Base-by-base conservation (phyloP, 1,140 invertebrate genomes). In the Pogonomyrmex californicus region DNA sequence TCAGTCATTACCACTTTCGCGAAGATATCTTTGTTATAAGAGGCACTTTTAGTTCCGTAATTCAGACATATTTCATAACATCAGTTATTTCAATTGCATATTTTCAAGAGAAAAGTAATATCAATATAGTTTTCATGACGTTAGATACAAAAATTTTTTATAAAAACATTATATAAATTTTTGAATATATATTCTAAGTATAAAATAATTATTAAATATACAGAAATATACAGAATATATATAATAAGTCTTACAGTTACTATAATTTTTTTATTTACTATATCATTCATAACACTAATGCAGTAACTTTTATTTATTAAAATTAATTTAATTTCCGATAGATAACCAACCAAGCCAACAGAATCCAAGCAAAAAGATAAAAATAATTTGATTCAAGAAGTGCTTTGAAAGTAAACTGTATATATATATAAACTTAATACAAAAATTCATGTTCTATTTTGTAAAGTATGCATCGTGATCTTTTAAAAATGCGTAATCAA, bases 1-100 rank as follows among this genome's bases (percentile, higher is more conserved):
- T 41, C 36, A 60, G 30, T 73, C 17, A 30, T 54, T 44, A 49
- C 9, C 23, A 60, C 79, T 82, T 36, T 82, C 12, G 71, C 30
- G 68, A 10, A 49, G n/a, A 49, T 30, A 49, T 3, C 2, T 33
- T 23, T 5, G 33, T 4, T 75, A 81, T 81, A 58, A 70, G 7
- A 70, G 7, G 12, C 41, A n/a, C 54, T 71, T 60, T 71, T 30
- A 36, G 36, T n/a, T 75, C 1, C 54, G 12, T n/a, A 83, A 38
- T 83, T 49, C 12, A 60, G 36, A 73, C 33, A 33, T 36, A 73
- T 83, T 83, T 75, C 75, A 83, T 49, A 23, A 79, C 23, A 66
- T 36, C 17, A 47, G 17, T 5, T 60, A n/a, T 4, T 36, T 49
- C 3, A 4, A 12, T 41, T 9, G 4, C 3, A 12, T 47, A 33